Evolutionary conservation across 92 coral and sea anemone genomes (phyloP).

Genomic region (Actinostola sp.): DNA sequence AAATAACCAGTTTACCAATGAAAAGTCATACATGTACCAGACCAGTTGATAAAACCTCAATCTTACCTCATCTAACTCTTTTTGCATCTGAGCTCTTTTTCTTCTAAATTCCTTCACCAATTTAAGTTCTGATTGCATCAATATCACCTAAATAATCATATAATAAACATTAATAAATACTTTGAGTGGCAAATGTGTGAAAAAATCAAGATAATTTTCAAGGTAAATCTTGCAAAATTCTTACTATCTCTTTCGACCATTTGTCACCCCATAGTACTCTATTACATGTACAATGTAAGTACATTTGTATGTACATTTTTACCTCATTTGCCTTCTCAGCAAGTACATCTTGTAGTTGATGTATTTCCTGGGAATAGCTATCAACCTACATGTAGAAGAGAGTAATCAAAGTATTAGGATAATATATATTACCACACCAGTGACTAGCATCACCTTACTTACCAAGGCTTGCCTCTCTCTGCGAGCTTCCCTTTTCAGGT

Average conservation of each 20-base stretch:
- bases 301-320: neutral
- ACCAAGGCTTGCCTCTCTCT: conserved; percentile 87
- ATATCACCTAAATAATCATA: conserved; percentile 62
- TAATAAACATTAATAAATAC: neutral
- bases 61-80: conserved; percentile 93
- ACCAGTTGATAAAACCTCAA: neutral
- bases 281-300: neutral
- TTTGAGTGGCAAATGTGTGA: too few relatives aligned
- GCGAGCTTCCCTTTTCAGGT: conserved; percentile 79
- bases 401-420: neutral
- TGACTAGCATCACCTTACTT: conserved; percentile 14
- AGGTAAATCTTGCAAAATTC: too few relatives aligned
- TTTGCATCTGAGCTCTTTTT: conserved; percentile 98
- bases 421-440: neutral
- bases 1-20: too few relatives aligned
- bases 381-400: conserved; percentile 55
- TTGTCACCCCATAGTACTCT: too few relatives aligned
- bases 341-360: conserved; percentile 80
- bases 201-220: too few relatives aligned
- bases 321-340: conserved; percentile 96
- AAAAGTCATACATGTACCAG: too few relatives aligned
- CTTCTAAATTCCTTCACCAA: conserved; percentile 96
- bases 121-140: conserved; percentile 96
- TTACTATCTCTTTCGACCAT: too few relatives aligned
- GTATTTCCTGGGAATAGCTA: conserved; percentile 79